Evolutionary conservation across 2,888 invertebrate species (phyloP), one percentile per base, ranked within the genome.

Genomic region (Chaitophorus viminalis): DNA sequence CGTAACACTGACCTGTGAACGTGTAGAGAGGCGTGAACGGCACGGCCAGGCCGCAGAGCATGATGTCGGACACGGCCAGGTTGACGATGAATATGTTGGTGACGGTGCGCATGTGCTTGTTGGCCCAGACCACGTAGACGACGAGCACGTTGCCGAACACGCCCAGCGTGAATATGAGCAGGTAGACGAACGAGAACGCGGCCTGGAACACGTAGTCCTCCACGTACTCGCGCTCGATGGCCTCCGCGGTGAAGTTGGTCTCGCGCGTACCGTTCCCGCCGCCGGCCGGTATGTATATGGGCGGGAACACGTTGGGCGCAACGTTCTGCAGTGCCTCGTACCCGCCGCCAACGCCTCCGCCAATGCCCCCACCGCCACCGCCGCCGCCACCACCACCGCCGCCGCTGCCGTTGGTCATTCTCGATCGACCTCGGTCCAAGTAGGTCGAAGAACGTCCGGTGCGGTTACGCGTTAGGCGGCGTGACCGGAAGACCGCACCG

Each of bases 21-120:
- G 97, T 96, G 91, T 99, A 98, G 0, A 98, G 92, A 0, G 99
- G 99, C 0, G 99, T 99, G 91, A 99, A 98, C 9, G 99, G 99
- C 78, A 99, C 97, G 5, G 98, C 98, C 89, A 99, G 93, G 25
- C 96, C 93, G 91, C 98, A 98, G 90, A 99, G 94, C 77, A 99
- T 92, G 79, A 99, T 96, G 91, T 99, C 99, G 17, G 98, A 97
- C 60, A 99, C 93, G 0, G 99, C 99, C 90, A 99, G 93, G 91
- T 99, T 99, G 74, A 97, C 97, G 91, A 99, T 99, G 92, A 99
- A 99, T 83, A 98, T 94, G 91, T 99, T 99, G 6, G 99, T 99
- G 68, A 99, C 99, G 0, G 98, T 98, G 91, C 98, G 98, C 99
- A 99, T 99, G 52, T 96, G 95, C 90, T 95, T 95, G 92, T 98